Evolutionary conservation across 2,888 invertebrate genomes (phyloP).

Genomic region (Sarcophaga caerulescens): DNA sequence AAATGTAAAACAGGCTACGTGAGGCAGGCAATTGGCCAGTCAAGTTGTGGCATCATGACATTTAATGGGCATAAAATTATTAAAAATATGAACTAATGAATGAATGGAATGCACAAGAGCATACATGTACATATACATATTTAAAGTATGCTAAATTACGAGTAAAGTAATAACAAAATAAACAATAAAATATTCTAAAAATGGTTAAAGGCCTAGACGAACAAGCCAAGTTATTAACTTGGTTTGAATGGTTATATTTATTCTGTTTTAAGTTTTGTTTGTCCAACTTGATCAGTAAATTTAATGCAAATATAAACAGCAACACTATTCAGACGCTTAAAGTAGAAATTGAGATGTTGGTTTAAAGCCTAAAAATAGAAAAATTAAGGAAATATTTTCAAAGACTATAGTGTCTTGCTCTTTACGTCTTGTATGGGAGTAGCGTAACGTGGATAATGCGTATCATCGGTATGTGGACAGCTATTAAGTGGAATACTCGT

Average conservation of each 20-base stretch:
- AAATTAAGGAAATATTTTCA: too few relatives aligned
- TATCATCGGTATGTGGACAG: too few relatives aligned
- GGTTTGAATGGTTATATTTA: background rate
- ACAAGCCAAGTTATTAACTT: constrained; percentile 23
- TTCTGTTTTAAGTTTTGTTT: background rate
- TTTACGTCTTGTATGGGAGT: too few relatives aligned
- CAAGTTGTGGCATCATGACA: constrained; percentile 59
- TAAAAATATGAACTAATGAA: constrained; percentile 66
- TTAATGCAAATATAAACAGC: constrained; percentile 39
- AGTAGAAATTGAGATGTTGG: too few relatives aligned
- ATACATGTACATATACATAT: constrained; percentile 37
- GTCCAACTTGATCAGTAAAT: constrained; percentile 33
- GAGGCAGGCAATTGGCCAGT: constrained; percentile 24
- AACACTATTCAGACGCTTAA: background rate
- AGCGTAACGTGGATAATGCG: too few relatives aligned
- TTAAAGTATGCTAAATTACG: background rate
- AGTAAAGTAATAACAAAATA: constrained; percentile 15
- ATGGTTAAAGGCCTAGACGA: constrained; percentile 20
- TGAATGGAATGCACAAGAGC: constrained; percentile 58
- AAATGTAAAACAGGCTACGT: background rate
- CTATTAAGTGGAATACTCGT: too few relatives aligned
- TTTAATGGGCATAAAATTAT: constrained; percentile 65
- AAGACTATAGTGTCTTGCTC: too few relatives aligned
- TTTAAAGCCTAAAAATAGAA: too few relatives aligned
- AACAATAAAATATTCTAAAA: constrained; percentile 11